Evolutionary conservation across 2,797 vertebrate genomes (phyloP).

Genomic region (Myotis findleyi): DNA sequence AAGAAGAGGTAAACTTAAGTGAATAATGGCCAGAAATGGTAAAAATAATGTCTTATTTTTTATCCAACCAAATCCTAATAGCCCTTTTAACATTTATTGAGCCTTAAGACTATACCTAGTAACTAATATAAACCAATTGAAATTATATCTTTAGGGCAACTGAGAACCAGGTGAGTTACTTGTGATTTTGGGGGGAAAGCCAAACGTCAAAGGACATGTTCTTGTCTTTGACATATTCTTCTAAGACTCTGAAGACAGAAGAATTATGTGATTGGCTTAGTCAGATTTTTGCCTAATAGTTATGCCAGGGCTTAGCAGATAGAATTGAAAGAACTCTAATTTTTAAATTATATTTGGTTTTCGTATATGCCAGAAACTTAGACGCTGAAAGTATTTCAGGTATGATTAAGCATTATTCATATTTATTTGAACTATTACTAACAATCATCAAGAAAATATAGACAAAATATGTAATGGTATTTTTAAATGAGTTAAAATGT

Average conservation of each 20-base stretch:
- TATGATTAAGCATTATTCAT: neutral
- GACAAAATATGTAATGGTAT: constrained; percentile 7
- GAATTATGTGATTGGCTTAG: neutral
- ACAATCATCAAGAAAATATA: constrained; percentile 1
- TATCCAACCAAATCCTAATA: neutral
- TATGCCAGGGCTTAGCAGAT: constrained; percentile 7
- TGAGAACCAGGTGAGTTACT: neutral
- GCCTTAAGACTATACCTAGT: neutral
- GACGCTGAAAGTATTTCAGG: constrained; percentile 29
- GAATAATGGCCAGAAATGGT: constrained; percentile 31
- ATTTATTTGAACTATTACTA: constrained; percentile 31
- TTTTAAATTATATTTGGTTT: constrained; percentile 62
- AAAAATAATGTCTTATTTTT: constrained; percentile 53
- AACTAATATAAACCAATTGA: constrained; percentile 16
- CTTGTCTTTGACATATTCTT: neutral
- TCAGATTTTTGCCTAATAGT: constrained; percentile 36
- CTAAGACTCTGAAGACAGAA: neutral
- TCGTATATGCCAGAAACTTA: neutral
- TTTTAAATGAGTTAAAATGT: constrained; percentile 3
- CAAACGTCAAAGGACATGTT: neutral
- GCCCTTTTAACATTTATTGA: neutral
- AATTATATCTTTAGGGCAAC: constrained; percentile 12
- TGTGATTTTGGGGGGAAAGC: neutral
- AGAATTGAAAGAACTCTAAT: constrained; percentile 43
- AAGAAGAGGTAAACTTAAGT: constrained; percentile 44